phyloP scores from a whole-genome alignment of 2,888 invertebrate species.

The Operophtera brumata region DNA sequence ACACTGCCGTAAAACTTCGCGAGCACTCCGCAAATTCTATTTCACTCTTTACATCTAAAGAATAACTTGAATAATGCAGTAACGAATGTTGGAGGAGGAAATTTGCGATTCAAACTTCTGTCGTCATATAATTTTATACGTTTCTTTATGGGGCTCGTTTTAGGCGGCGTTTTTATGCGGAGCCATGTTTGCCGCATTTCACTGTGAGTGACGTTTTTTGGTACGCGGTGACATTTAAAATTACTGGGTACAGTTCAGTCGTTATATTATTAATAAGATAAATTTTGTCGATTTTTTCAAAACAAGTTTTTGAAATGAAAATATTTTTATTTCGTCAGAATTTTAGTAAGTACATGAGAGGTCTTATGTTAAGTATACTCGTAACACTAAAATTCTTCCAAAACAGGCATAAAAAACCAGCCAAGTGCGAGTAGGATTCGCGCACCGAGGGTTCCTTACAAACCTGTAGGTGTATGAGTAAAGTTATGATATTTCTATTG shows the following conservation, averaged over 20 bases:
- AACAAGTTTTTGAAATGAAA: too few relatives aligned
- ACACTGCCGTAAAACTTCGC: slow-evolving; percentile 37
- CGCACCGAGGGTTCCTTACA: too few relatives aligned
- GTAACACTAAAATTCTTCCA: too few relatives aligned
- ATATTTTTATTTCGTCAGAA: too few relatives aligned
- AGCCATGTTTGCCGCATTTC: slow-evolving; percentile 25
- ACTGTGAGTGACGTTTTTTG: slow-evolving; percentile 24
- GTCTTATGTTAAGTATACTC: too few relatives aligned
- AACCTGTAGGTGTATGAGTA: too few relatives aligned
- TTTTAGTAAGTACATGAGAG: too few relatives aligned
- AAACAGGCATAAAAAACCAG: too few relatives aligned
- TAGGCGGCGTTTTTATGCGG: slow-evolving; percentile 34
- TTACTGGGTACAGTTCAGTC: slow-evolving; percentile 13
- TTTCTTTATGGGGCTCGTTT: slow-evolving; percentile 32
- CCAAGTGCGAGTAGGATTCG: too few relatives aligned
- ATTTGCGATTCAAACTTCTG: slow-evolving; percentile 40
- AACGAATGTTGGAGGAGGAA: slow-evolving; percentile 44
- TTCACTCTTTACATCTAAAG: slow-evolving; percentile 42
- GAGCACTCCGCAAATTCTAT: slow-evolving; percentile 44
- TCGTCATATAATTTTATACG: slow-evolving; percentile 35
- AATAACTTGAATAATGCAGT: slow-evolving; percentile 49
- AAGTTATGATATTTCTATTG: too few relatives aligned
- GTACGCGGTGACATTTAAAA: slow-evolving; percentile 26
- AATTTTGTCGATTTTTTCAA: too few relatives aligned
- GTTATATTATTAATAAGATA: too few relatives aligned